phyloP scores from a whole-genome alignment of 2,113 vertebrate species.

The Oostethus manadensis region DNA sequence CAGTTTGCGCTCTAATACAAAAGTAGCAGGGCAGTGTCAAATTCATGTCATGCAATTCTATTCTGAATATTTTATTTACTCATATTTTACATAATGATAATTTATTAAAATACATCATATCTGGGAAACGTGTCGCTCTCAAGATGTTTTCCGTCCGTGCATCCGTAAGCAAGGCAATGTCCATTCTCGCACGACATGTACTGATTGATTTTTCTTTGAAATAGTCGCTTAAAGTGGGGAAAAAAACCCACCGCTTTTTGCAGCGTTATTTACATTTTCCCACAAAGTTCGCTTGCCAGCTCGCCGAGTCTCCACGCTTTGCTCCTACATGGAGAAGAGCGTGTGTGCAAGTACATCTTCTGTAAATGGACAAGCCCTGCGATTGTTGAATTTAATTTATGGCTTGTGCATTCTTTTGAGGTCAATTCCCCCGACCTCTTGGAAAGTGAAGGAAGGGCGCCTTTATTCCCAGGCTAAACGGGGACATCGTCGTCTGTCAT shows the following conservation, averaged over 20 bases:
- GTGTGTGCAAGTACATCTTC: constrained; percentile 85
- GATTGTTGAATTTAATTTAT: constrained; percentile 93
- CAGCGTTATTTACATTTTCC: constrained; percentile 33
- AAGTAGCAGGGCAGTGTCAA: neutral
- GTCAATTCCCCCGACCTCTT: constrained; percentile 92
- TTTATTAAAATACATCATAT: neutral
- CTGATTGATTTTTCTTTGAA: constrained; percentile 5
- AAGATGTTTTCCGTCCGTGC: neutral
- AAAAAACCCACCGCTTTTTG: constrained; percentile 6
- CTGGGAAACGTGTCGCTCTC: neutral
- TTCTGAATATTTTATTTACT: neutral
- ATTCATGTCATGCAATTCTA: neutral
- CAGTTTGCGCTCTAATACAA: neutral
- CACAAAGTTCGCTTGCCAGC: constrained; percentile 54
- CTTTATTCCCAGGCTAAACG: constrained; percentile 57
- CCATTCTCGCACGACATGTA: constrained; percentile 1
- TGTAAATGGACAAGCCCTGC: constrained; percentile 82
- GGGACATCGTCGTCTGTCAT: constrained; percentile 7
- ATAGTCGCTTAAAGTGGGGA: constrained; percentile 3
- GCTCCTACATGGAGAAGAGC: constrained; percentile 77
- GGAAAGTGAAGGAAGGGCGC: constrained; percentile 79
- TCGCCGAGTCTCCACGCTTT: constrained; percentile 32
- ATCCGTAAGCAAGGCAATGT: constrained; percentile 5
- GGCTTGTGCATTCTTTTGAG: constrained; percentile 93
- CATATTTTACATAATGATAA: neutral